Evolutionary conservation across 1,140 invertebrate genomes (phyloP).

Genomic region (Zaprionus inermis): DNA sequence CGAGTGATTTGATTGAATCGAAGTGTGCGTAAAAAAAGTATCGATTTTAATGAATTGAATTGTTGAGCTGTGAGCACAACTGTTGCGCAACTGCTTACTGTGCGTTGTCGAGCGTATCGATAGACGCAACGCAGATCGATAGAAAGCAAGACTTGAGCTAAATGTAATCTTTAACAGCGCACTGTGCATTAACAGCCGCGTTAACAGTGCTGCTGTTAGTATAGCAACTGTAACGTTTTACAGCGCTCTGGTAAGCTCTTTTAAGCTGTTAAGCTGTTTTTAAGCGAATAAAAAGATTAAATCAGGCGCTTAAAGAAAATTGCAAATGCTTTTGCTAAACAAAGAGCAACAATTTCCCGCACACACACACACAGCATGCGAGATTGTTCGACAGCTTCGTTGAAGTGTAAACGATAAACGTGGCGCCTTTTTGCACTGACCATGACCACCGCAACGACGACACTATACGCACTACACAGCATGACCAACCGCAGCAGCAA

Average conservation of each 20-base stretch:
- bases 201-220: background rate
- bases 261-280: background rate
- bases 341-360: constrained; percentile 5
- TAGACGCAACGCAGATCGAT: background rate
- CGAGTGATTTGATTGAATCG: background rate
- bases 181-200: background rate
- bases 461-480: constrained; percentile 1
- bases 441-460: constrained; percentile 37
- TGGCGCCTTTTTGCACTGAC: constrained; percentile 41
- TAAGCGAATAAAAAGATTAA: background rate
- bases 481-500: constrained; percentile 5
- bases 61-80: background rate
- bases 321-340: constrained; percentile 8
- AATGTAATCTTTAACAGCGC: too few relatives aligned
- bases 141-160: background rate
- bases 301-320: background rate
- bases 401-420: constrained; percentile 71
- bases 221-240: background rate
- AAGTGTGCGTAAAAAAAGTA: background rate
- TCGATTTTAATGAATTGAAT: background rate
- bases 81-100: background rate
- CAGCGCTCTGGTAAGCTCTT: background rate
- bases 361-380: constrained; percentile 13
- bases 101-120: background rate
- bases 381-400: constrained; percentile 36